These are phyloP conservation scores for Steinernema khuongi DNA, from an alignment of 1,140 invertebrate species.

Conservation along the genomic window DNA sequence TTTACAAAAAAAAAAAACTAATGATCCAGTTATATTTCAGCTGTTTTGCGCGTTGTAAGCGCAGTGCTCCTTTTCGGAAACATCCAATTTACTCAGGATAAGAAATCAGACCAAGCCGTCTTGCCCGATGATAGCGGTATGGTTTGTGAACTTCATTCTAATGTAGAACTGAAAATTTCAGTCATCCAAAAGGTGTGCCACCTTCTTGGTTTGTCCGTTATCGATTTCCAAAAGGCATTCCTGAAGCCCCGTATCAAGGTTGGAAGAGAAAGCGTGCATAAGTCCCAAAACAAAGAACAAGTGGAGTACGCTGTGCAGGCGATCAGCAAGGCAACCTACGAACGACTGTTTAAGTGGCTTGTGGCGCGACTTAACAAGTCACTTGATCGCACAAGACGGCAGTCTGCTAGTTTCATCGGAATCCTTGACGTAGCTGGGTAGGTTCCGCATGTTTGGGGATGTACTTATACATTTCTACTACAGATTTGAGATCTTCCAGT, in stretches of 20 bases:
- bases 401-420: slow-evolving; percentile 96
- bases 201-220: slow-evolving; percentile 86
- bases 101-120: slow-evolving; percentile 95
- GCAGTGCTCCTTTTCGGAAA: slow-evolving; percentile 92
- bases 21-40: slow-evolving; percentile 61
- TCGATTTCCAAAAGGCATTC: slow-evolving; percentile 96
- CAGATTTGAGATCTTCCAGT: slow-evolving; percentile 92
- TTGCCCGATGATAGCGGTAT: slow-evolving; percentile 89
- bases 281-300: slow-evolving; percentile 98
- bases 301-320: slow-evolving; percentile 98
- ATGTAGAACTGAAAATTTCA: slow-evolving; percentile 39
- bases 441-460: neutral
- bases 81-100: slow-evolving; percentile 95
- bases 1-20: slow-evolving; percentile 2
- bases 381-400: slow-evolving; percentile 88
- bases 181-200: slow-evolving; percentile 69
- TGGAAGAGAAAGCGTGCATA: slow-evolving; percentile 93
- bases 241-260: slow-evolving; percentile 95
- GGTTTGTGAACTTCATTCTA: slow-evolving; percentile 22
- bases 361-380: slow-evolving; percentile 84
- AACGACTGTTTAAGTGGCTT: slow-evolving; percentile 96
- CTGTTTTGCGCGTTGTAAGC: slow-evolving; percentile 89
- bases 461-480: slow-evolving; percentile 15
- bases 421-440: slow-evolving; percentile 96
- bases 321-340: slow-evolving; percentile 95